Evolutionary conservation across 2,888 invertebrate species (phyloP).

Genomic region (Tenthredo livida): DNA sequence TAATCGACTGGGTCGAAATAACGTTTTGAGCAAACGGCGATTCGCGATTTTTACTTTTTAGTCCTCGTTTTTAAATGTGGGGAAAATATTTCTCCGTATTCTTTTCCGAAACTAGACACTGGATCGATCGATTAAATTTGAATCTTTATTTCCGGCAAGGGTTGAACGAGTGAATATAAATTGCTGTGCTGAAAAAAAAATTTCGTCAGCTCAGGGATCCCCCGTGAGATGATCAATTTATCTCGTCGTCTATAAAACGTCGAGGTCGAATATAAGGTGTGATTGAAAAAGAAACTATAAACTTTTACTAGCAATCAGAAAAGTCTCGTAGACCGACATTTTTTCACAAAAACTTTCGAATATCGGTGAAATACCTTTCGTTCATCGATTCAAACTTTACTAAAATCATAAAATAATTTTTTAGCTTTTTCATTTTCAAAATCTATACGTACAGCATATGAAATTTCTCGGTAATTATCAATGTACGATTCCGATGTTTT

Average conservation of each 20-base stretch:
- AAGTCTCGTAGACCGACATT: background rate
- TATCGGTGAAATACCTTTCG: background rate
- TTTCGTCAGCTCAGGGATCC: background rate
- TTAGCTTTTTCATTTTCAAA: background rate
- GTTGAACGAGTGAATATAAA: background rate
- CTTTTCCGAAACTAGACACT: too few species aligned
- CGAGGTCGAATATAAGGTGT: background rate
- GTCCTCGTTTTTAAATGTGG: too few species aligned
- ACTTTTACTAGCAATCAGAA: background rate
- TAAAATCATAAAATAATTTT: background rate
- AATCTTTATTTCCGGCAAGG: background rate
- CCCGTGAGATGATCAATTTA: background rate
- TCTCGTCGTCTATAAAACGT: background rate
- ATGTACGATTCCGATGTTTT: background rate
- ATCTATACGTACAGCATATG: background rate
- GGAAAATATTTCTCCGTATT: too few species aligned
- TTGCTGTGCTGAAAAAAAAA: background rate
- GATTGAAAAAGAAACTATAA: background rate
- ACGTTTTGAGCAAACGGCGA: background rate
- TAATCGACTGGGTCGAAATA: background rate
- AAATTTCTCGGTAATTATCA: background rate
- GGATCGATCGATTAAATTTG: constrained; percentile 1
- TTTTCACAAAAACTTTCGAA: background rate
- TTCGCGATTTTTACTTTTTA: too few species aligned
- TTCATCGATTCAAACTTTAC: background rate